Evolutionary conservation across 2,888 invertebrate genomes (phyloP), one percentile per base, ranked within the genome.

Genomic region (Therioaphis trifolii): DNA sequence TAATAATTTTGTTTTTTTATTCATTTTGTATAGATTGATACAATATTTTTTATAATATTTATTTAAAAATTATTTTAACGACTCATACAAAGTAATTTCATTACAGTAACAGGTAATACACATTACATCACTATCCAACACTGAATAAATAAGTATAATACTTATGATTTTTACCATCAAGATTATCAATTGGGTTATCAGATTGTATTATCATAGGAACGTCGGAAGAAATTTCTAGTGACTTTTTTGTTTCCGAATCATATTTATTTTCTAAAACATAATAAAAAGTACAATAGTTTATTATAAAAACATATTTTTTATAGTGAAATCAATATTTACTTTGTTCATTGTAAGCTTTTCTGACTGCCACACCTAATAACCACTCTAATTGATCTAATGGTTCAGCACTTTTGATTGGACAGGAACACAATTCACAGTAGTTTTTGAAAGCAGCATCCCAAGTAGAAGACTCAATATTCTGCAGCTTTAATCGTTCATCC

Each of bases 321-420:
- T 12, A 24, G 46, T 35, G 14, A 14, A 69, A 79, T n/a, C 4
- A 15, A 35, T 46, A 15, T 88, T 88, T 89, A 94, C 94, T 91
- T 89, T 94, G 93, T 88, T 96, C 95, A 27, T 93, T 92, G 89
- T 94, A 96, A 88, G 96, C 95, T 80, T 95, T 90, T 88, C 94
- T 91, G 9, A 97, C 91, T 40, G 97, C 97, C 88, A 94, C 92
- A 0, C 94, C 94, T 0, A 97, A 88, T 27, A 98, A 89, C 96
- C 97, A 97, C 86, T 96, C 95, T 0, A 96, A 88, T 86, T 95
- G 92, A 88, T 95, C 95, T 75, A 91, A 87, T 12, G 90, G 89
- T 4, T 91, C 90, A 0, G 91, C 90, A 11, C 90, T 90, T 9
- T 89, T 88, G 21, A 91, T 89, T 0, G 96, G 96, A 89, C 95